Evolutionary conservation across 2,797 vertebrate species (phyloP).

Genomic region (Psittacula derbiana): DNA sequence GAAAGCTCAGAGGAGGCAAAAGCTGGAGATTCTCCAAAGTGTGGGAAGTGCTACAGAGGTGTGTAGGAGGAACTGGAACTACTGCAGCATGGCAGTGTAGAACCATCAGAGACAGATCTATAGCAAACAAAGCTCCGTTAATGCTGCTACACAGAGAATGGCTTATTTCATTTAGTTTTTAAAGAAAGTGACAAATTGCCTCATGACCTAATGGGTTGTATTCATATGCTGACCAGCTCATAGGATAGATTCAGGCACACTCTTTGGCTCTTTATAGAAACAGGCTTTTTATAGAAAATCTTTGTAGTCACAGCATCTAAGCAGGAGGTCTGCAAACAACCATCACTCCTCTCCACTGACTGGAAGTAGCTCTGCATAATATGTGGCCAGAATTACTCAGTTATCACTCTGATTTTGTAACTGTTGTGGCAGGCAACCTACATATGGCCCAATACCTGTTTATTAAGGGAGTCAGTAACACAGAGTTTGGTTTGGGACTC

Average conservation of each 20-base stretch:
- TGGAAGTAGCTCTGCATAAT: not conserved
- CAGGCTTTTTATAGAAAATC: not conserved
- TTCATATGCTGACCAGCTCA: not conserved
- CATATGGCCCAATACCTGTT: not conserved
- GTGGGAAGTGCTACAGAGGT: not conserved
- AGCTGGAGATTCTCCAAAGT: not conserved
- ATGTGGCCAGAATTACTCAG: not conserved
- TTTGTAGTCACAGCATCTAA: not conserved
- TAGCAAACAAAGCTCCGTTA: not conserved
- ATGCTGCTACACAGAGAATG: not conserved
- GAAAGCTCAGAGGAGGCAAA: not conserved
- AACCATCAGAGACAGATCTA: not conserved
- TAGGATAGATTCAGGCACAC: not conserved
- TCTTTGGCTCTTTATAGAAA: not conserved
- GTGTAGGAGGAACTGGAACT: not conserved
- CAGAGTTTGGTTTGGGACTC: not conserved
- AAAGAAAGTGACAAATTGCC: not conserved
- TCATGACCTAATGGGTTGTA: not conserved
- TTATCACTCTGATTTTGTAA: not conserved
- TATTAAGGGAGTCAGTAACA: not conserved
- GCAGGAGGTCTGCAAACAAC: slow-evolving; percentile 15
- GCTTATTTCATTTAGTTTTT: not conserved
- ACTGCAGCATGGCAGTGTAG: not conserved
- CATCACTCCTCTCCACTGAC: not conserved
- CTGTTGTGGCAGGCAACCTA: not conserved